Base-by-base conservation (phyloP, 1,140 invertebrate species). In the Anastatus disparis region DNA sequence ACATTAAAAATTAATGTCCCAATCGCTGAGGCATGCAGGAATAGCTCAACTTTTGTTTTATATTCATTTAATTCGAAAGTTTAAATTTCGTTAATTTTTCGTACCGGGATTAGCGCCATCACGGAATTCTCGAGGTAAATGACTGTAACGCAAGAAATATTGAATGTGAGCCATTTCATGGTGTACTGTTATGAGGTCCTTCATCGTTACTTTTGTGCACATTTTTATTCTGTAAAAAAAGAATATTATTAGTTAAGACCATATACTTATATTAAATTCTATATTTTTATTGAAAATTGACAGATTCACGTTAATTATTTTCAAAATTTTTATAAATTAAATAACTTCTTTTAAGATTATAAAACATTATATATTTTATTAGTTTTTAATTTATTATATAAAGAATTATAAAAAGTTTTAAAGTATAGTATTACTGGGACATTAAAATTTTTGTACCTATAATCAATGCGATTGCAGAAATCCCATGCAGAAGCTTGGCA, bases 151-250 rank as follows among this genome's bases (percentile, higher is more conserved):
- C 65, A 96, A 82, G 85, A 95, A 96, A 78, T 97, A 97, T 77
- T 97, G 92, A 65, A 97, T 93, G 79, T 97, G 95, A 3, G 94
- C 94, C 93, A 96, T 92, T 85, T 97, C 95, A 78, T 98, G 97
- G 79, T 98, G 96, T 27, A 93, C 92, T 0, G 94, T 97, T 59
- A 97, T 90, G 42, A 98, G 85, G 82, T 97, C 94, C 65, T 93
- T 92, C 89, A 95, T 93, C 63, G 91, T 95, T 2, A 97, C 90
- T 68, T 93, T 91, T 0, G 96, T 95, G 80, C 97, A 99, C 93
- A 97, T 95, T 87, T 98, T 99, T 58, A 99, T 96, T 70, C 97
- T 96, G 85, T 17, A 53, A 64, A 35, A 6, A 10, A 44, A 10
- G 4, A 3, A 44, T 44, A 44, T 44, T 44, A n/a, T n/a, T n/a